A percentile compares a stretch with the other conserved stretches of the same genome.
Conservation (phyloP, 2,888 invertebrate species). For the Eupithecia insigniata region DNA sequence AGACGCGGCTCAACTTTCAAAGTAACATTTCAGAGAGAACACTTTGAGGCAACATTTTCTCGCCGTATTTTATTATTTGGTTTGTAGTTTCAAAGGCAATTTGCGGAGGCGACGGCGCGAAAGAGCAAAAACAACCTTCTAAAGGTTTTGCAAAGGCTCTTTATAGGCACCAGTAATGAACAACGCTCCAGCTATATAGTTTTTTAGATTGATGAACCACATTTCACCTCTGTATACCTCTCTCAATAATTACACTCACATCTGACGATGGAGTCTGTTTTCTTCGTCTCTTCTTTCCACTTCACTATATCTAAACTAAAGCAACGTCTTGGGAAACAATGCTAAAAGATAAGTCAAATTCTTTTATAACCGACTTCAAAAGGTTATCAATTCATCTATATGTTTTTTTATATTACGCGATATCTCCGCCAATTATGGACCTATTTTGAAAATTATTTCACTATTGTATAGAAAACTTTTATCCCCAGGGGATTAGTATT, state of each 20-base stretch:
- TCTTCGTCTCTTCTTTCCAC: neutral
- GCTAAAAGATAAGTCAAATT: neutral
- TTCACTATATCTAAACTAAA: neutral
- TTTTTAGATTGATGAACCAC: neutral
- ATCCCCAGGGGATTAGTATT: no score
- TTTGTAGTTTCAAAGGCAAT: slow-evolving; percentile 63
- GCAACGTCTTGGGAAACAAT: neutral
- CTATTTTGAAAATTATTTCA: no score
- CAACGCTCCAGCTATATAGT: slow-evolving; percentile 53
- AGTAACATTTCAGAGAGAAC: slow-evolving; percentile 34
- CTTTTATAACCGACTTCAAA: no score
- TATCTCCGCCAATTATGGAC: no score
- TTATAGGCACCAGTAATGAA: slow-evolving; percentile 43
- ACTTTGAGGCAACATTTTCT: slow-evolving; percentile 47
- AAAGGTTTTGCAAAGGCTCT: slow-evolving; percentile 51
- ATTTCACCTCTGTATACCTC: no score
- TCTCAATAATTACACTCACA: no score
- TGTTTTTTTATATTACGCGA: no score
- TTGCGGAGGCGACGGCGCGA: slow-evolving; percentile 54
- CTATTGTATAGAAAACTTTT: no score
- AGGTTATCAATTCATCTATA: no score
- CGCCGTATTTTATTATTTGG: slow-evolving; percentile 55
- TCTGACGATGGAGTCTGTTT: neutral
- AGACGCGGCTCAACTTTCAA: slow-evolving; percentile 26
- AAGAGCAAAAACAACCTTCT: slow-evolving; percentile 57